Evolutionary conservation across 1,140 invertebrate species (phyloP), one percentile per base, ranked within the genome.

Genomic region (Ooceraea biroi): DNA sequence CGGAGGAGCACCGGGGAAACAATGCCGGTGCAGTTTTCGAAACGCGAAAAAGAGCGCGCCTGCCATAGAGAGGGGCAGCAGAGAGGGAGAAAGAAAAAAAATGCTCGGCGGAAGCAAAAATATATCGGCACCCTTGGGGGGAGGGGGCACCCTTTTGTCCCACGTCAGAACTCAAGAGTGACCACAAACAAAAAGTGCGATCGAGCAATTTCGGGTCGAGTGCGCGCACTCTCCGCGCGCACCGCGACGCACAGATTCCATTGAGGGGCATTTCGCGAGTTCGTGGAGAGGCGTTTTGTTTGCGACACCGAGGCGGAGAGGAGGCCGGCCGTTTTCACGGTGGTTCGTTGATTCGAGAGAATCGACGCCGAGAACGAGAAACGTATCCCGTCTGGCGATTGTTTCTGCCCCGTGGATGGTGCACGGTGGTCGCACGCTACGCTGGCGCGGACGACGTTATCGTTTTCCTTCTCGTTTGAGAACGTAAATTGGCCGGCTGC

Each of bases 271-370:
- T 93, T 91, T 92, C 88, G 88, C 89, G 86, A 92, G 91, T 80
- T 89, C 78, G 87, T 87, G 22, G 85, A 89, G 84, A 94, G 94
- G 94, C 94, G 94, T 94, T 94, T 94, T 94, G 93, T 94, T 94
- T 93, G 94, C 89, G 82, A 87, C 85, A 90, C 78, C 86, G 85
- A 91, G 94, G 93, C 93, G 93, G 93, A 91, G 89, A 93, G 93
- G 85, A 92, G 94, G 92, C 90, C 90, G 93, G 90, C 87, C 93
- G 92, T 93, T 94, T 94, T 91, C 90, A 85, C 91, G 91, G 92
- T 92, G 91, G 92, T 89, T 94, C 93, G 92, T 84, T 94, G 91
- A 91, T 91, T 92, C 89, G 91, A 92, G 90, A 92, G 82, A 94
- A 94, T 94, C 82, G 89, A 11, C 17, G 25, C 41, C 55, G 69